phyloP scores from a whole-genome alignment of 2,888 invertebrate genomes.

The Mythimna lalbum region DNA sequence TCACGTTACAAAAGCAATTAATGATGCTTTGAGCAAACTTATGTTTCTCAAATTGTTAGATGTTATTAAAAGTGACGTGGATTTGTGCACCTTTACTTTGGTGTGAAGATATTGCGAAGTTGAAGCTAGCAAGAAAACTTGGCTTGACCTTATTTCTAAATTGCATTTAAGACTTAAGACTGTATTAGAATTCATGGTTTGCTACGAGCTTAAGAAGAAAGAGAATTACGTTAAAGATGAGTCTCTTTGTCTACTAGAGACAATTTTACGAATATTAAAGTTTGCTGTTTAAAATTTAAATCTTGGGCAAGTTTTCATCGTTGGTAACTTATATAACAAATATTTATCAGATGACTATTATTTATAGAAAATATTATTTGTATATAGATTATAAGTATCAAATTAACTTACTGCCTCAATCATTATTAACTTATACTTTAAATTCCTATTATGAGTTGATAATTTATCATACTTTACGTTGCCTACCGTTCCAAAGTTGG shows the following conservation, averaged over 20 bases:
- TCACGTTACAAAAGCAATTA: constrained; percentile 61
- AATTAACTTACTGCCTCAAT: background rate
- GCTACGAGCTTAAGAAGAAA: constrained; percentile 38
- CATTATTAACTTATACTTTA: background rate
- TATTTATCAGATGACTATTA: background rate
- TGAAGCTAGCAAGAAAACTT: constrained; percentile 30
- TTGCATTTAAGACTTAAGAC: constrained; percentile 54
- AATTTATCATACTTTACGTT: no score
- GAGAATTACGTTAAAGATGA: constrained; percentile 23
- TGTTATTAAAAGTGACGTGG: constrained; percentile 59
- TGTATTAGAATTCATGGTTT: constrained; percentile 55
- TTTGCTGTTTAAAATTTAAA: constrained; percentile 5
- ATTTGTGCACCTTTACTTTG: constrained; percentile 49
- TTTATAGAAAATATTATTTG: background rate
- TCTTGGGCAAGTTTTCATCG: background rate
- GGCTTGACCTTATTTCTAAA: constrained; percentile 52
- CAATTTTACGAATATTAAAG: constrained; percentile 20
- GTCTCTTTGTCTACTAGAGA: constrained; percentile 13
- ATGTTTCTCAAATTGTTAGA: constrained; percentile 64
- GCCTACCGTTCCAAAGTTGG: background rate
- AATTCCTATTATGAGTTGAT: no score
- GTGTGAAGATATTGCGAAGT: constrained; percentile 38
- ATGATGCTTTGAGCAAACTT: constrained; percentile 56
- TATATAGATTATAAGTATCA: background rate
- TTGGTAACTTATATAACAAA: background rate